Conservation (phyloP, 2,797 vertebrate species). For the Onychomys torridus region DNA sequence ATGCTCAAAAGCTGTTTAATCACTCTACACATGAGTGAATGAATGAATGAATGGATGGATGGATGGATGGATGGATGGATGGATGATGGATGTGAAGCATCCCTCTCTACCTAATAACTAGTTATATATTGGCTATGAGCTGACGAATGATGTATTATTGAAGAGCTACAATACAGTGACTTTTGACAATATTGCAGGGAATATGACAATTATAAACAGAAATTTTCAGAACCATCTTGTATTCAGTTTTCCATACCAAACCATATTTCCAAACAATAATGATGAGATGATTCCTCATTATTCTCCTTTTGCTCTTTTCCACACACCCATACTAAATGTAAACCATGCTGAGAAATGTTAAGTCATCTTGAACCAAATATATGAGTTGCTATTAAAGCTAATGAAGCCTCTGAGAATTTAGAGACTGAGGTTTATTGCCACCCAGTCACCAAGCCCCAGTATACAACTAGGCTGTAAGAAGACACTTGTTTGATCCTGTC, state of each 20-base stretch:
- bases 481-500: neutral
- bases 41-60: neutral
- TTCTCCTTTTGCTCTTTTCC: neutral
- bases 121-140: neutral
- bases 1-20: neutral
- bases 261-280: constrained; percentile 38
- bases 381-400: neutral
- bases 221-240: neutral
- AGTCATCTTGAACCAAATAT: neutral
- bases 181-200: neutral
- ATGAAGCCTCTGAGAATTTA: neutral
- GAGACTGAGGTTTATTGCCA: neutral
- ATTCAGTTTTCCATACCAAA: constrained; percentile 52
- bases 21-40: neutral
- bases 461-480: neutral
- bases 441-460: neutral
- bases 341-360: neutral
- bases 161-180: neutral
- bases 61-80: neutral
- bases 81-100: neutral
- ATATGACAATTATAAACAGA: constrained; percentile 20
- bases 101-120: neutral
- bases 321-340: neutral
- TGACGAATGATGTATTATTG: neutral
- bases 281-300: neutral